Evolutionary conservation across 2,888 invertebrate species (phyloP).

Genomic region (Bhutanitis thaidina): DNA sequence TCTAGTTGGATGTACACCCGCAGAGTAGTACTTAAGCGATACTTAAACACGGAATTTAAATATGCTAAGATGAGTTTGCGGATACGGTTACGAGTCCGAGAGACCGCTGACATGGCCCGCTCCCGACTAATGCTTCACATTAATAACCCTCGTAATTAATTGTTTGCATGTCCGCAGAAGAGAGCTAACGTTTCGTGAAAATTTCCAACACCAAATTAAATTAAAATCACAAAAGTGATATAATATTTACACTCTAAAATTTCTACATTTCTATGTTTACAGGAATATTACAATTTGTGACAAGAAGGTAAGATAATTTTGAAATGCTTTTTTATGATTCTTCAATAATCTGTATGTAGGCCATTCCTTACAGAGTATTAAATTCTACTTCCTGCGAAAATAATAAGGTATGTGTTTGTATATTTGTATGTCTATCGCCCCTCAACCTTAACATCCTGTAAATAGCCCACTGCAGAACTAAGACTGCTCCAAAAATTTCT

Average conservation of each 20-base stretch:
- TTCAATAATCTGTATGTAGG: too few relatives aligned
- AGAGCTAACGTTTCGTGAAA: conserved; percentile 58
- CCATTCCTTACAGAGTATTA: too few relatives aligned
- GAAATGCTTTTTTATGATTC: too few relatives aligned
- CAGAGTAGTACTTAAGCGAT: conserved; percentile 19
- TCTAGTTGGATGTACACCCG: conserved; percentile 16
- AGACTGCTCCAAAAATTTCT: too few relatives aligned
- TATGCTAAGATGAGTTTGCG: conserved; percentile 21
- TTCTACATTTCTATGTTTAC: background rate
- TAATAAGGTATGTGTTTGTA: too few relatives aligned
- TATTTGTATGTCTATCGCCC: too few relatives aligned
- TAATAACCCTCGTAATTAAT: conserved; percentile 79
- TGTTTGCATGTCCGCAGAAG: conserved; percentile 75
- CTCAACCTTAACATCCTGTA: too few relatives aligned
- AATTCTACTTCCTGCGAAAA: too few relatives aligned
- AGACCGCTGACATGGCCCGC: conserved; percentile 59
- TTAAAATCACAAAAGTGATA: conserved; percentile 30
- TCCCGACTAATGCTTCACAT: conserved; percentile 74
- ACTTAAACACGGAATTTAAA: conserved; percentile 21
- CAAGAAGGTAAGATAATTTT: too few relatives aligned
- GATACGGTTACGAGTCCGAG: conserved; percentile 19
- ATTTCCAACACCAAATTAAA: conserved; percentile 61
- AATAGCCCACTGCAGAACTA: too few relatives aligned
- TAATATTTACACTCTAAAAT: background rate
- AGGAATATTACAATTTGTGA: too few relatives aligned